Evolutionary conservation across 2,113 vertebrate species (phyloP).

Genomic region (Syrmaticus mikado): DNA sequence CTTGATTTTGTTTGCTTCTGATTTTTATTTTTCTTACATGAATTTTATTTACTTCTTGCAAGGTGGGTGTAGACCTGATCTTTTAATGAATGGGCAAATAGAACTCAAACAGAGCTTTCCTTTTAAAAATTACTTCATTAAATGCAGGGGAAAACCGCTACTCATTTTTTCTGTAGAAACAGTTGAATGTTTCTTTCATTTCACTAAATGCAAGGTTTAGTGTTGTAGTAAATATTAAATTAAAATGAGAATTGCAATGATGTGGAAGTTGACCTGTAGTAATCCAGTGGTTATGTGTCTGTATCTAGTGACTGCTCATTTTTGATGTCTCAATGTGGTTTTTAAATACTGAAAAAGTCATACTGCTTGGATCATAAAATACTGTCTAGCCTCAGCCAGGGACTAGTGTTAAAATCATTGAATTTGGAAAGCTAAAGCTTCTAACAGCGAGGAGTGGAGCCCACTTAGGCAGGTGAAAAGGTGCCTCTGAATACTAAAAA

Average conservation of each 20-base stretch:
- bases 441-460: background rate
- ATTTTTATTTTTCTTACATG: background rate
- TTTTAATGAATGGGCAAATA: background rate
- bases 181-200: background rate
- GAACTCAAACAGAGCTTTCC: too few relatives aligned
- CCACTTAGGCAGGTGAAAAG: background rate
- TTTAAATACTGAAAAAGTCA: background rate
- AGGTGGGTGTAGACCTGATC: background rate
- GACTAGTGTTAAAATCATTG: background rate
- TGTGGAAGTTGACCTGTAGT: background rate
- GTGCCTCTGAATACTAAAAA: background rate
- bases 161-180: background rate
- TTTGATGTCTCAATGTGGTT: background rate
- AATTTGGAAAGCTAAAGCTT: background rate
- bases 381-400: background rate
- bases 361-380: background rate
- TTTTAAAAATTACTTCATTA: too few relatives aligned
- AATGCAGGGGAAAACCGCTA: accelerated
- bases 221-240: background rate
- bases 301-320: background rate
- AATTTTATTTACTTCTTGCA: background rate
- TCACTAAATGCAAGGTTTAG: background rate
- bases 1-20: accelerated
- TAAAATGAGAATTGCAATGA: background rate
- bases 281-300: background rate